Evolutionary conservation across 2,888 invertebrate genomes (phyloP).

Genomic region (Bellardia bayeri): DNA sequence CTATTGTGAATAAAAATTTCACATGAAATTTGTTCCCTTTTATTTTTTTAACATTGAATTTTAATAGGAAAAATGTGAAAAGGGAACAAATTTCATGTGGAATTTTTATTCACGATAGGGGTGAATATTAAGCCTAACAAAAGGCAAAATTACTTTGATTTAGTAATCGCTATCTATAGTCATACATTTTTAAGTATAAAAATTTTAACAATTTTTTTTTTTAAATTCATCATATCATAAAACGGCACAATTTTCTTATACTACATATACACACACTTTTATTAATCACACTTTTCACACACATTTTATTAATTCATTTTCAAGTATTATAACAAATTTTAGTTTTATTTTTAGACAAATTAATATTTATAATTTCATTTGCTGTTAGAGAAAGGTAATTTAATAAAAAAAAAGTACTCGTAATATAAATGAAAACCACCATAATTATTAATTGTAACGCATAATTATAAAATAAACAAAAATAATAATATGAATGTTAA

Average conservation of each 20-base stretch:
- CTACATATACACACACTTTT: constrained; percentile 12
- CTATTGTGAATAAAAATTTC: too few species aligned
- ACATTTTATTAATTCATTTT: constrained; percentile 1
- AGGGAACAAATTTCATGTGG: too few species aligned
- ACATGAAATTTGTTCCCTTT: too few species aligned
- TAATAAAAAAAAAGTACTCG: not conserved
- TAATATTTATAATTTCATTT: constrained; percentile 9
- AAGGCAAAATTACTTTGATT: too few species aligned
- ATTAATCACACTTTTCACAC: constrained; percentile 2
- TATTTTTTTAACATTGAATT: too few species aligned
- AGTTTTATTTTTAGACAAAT: not conserved
- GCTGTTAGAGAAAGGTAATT: constrained; percentile 10
- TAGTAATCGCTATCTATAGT: too few species aligned
- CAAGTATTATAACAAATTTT: not conserved
- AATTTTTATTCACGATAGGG: too few species aligned
- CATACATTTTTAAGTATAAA: not conserved
- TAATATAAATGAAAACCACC: constrained; percentile 8
- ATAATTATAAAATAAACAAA: constrained; percentile 16
- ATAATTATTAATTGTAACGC: constrained; percentile 45
- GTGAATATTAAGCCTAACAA: too few species aligned
- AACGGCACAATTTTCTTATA: constrained; percentile 38
- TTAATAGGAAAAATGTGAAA: too few species aligned
- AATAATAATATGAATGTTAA: constrained; percentile 69
- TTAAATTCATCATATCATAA: constrained; percentile 14
- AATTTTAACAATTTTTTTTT: not conserved